Evolutionary conservation across 2,797 vertebrate species (phyloP).

Genomic region (Calcarius lapponicus): DNA sequence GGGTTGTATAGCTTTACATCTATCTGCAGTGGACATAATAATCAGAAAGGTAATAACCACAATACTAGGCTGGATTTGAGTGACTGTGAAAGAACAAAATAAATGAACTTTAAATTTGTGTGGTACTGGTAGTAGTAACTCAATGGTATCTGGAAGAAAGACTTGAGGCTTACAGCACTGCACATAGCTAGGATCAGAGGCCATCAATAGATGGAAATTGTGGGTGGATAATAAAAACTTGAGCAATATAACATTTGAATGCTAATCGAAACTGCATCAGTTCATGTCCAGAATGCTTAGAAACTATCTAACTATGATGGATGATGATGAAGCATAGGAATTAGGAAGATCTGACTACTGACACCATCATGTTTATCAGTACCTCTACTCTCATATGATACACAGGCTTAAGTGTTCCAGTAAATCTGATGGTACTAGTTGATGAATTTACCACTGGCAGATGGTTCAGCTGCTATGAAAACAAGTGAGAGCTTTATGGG

Average conservation of each 20-base stretch:
- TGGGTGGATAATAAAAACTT: neutral
- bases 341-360: neutral
- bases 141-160: neutral
- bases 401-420: neutral
- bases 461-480: neutral
- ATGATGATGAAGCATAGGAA: neutral
- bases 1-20: neutral
- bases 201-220: neutral
- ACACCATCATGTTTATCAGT: neutral
- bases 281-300: neutral
- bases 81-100: neutral
- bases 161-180: neutral
- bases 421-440: neutral
- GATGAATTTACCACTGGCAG: neutral
- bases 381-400: neutral
- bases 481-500: neutral
- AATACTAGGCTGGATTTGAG: neutral
- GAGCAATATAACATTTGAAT: neutral
- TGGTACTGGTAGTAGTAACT: neutral
- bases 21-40: neutral
- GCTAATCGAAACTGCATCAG: neutral
- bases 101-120: neutral
- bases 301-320: neutral
- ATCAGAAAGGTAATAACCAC: neutral
- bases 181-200: neutral